Conservation (phyloP, 2,888 invertebrate genomes). For the Lepidocyrtinus sp. region DNA sequence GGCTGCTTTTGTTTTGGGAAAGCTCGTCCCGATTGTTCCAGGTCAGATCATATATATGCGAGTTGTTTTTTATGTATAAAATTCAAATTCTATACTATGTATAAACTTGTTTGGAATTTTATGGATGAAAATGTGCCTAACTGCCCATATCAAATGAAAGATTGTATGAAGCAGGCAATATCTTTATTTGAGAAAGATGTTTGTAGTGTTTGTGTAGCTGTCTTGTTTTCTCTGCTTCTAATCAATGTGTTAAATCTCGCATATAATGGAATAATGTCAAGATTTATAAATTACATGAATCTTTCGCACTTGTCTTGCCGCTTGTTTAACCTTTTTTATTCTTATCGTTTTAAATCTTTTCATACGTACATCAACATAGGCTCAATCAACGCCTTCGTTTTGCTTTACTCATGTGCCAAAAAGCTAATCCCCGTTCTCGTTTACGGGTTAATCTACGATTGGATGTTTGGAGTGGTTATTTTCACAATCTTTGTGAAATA, state of each 20-base stretch:
- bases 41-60: constrained; percentile 33
- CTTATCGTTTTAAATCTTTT: background rate
- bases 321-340: constrained; percentile 20
- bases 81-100: no score
- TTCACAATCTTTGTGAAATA: constrained; percentile 53
- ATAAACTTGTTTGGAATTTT: no score
- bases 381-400: constrained; percentile 57
- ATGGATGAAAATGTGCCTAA: no score
- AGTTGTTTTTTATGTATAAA: background rate
- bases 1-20: constrained; percentile 40
- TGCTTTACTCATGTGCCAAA: constrained; percentile 59
- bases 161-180: no score
- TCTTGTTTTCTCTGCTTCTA: background rate
- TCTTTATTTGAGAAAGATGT: no score
- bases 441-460: constrained; percentile 49
- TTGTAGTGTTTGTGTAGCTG: no score
- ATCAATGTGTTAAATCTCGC: constrained; percentile 29
- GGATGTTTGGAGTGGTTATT: constrained; percentile 44
- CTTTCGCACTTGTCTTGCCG: constrained; percentile 8
- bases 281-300: constrained; percentile 31
- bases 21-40: constrained; percentile 51
- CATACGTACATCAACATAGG: constrained; percentile 35
- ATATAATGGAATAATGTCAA: constrained; percentile 31
- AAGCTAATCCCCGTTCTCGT: constrained; percentile 49
- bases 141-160: no score